Evolutionary conservation across 1,140 invertebrate species (phyloP).

Genomic region (Cyphomyrmex costatus): DNA sequence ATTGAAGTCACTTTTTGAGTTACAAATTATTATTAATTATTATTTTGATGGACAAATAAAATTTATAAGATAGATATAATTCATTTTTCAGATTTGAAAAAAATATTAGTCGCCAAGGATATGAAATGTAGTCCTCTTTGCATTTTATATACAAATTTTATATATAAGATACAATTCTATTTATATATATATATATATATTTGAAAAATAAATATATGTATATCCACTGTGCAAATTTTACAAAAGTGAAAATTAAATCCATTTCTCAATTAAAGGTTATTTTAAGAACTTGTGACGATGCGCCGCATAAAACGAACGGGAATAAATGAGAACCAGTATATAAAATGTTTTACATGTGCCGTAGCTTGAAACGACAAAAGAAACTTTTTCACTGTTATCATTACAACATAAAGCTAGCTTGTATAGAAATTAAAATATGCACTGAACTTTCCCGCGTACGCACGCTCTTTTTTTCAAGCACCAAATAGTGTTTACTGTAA

Average conservation of each 20-base stretch:
- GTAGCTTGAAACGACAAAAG: not conserved
- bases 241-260: conserved; percentile 32
- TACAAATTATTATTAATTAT: no score
- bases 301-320: not conserved
- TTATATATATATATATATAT: not conserved
- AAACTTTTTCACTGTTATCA: conserved; percentile 32
- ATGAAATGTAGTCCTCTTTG: no score
- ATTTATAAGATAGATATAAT: no score
- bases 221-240: not conserved
- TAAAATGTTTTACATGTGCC: conserved; percentile 30
- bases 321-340: not conserved
- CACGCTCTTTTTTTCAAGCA: conserved; percentile 30
- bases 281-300: not conserved
- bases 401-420: not conserved
- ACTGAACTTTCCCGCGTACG: conserved; percentile 11
- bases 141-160: no score
- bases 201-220: not conserved
- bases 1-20: no score
- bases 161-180: not conserved
- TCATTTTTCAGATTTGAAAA: no score
- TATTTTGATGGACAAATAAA: no score
- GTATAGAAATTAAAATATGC: conserved; percentile 29
- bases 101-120: no score
- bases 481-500: conserved; percentile 44
- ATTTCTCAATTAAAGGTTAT: conserved; percentile 11